Percentiles rank a stretch among this genome's conserved stretches.
phyloP scores from a whole-genome alignment of 2,888 invertebrate species.

The Lordiphosa fenestrarum region DNA sequence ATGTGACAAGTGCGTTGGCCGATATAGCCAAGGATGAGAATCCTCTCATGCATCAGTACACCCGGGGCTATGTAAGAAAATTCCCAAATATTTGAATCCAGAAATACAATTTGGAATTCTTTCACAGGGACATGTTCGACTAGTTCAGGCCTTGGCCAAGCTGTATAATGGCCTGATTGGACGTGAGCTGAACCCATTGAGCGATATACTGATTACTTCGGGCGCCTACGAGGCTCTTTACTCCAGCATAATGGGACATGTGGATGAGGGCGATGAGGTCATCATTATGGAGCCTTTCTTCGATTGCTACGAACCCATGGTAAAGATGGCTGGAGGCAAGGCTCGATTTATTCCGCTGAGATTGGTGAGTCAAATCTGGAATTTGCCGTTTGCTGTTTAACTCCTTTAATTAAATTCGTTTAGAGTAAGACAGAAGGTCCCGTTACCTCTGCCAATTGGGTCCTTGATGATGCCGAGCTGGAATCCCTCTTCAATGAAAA shows the following conservation, averaged over 20 bases:
- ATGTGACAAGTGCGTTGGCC: conserved; percentile 89
- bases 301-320: conserved; percentile 98
- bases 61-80: conserved; percentile 92
- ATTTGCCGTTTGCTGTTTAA: neutral
- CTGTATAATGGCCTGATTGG: conserved; percentile 90
- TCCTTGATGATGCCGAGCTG: conserved; percentile 90
- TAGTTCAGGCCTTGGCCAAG: conserved; percentile 91
- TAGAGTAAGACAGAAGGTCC: conserved; percentile 77
- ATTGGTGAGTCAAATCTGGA: conserved; percentile 83
- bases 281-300: conserved; percentile 99
- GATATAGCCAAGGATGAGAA: conserved; percentile 86
- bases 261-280: conserved; percentile 93
- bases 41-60: conserved; percentile 93
- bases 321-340: conserved; percentile 91
- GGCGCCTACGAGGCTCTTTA: conserved; percentile 98
- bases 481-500: conserved; percentile 89
- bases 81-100: no score
- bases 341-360: conserved; percentile 93
- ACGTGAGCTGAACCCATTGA: conserved; percentile 89
- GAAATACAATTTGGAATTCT: no score
- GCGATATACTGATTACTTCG: conserved; percentile 92
- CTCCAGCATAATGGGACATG: conserved; percentile 90
- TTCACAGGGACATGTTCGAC: conserved; percentile 91
- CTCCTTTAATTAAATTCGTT: neutral
- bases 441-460: conserved; percentile 90